These are phyloP conservation scores for Percopsis omiscomaycus DNA, from an alignment of 2,797 vertebrate genomes.

Conservation along the genomic window DNA sequence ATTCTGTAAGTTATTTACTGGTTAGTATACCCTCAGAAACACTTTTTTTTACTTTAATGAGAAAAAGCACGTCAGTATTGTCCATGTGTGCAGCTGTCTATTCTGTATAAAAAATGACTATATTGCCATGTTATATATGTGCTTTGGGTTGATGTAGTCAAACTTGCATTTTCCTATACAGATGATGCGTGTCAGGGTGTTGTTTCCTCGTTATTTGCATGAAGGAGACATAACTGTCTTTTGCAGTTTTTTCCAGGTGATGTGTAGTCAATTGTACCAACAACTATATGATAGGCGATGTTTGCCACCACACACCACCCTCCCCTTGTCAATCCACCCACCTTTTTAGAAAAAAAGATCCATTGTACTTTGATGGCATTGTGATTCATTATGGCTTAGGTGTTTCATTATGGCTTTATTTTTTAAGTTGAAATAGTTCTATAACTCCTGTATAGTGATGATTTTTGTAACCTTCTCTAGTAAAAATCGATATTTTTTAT, in stretches of 20 bases:
- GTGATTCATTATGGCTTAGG: constrained; percentile 74
- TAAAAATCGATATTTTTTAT: constrained; percentile 99
- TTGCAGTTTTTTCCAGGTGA: constrained; percentile 89
- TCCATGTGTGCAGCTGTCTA: constrained; percentile 80
- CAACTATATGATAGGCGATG: constrained; percentile 84
- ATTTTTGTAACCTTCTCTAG: constrained; percentile 99
- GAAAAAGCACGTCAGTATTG: constrained; percentile 82
- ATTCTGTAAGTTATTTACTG: constrained; percentile 58
- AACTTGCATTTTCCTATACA: constrained; percentile 67
- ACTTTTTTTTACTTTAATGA: constrained; percentile 63
- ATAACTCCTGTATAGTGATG: constrained; percentile 82
- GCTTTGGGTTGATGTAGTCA: constrained; percentile 72
- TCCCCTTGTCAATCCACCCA: constrained; percentile 32
- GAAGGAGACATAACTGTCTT: constrained; percentile 86
- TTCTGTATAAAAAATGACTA: constrained; percentile 77
- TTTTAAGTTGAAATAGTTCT: constrained; percentile 80
- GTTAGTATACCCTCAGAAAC: constrained; percentile 56
- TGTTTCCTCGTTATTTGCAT: constrained; percentile 95
- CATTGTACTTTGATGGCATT: constrained; percentile 82
- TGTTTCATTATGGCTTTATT: constrained; percentile 81
- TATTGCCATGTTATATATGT: constrained; percentile 81
- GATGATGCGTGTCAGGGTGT: constrained; percentile 83
- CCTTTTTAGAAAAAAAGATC: constrained; percentile 72
- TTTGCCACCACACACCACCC: constrained; percentile 66
- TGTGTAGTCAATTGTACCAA: constrained; percentile 95